phyloP scores from a whole-genome alignment of 2,113 vertebrate species.

The Mustela lutreola region DNA sequence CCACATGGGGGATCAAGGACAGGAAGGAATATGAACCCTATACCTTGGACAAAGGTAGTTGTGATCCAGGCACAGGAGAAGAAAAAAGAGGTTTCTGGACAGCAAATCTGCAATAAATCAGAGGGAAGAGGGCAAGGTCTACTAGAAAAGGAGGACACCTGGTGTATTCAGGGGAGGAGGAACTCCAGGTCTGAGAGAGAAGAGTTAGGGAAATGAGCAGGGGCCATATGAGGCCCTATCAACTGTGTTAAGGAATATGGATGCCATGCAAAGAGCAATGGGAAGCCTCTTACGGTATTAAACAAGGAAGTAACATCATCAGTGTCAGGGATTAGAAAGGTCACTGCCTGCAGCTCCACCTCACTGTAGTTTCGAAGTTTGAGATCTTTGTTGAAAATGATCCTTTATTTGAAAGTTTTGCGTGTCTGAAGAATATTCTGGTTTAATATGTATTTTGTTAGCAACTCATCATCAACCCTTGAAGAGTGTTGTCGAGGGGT shows the following conservation, averaged over 20 bases:
- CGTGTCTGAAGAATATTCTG: background rate
- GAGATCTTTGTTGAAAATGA: background rate
- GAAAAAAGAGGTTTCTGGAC: background rate
- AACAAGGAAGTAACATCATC: background rate
- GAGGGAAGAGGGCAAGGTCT: background rate
- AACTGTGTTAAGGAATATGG: background rate
- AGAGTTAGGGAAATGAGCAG: background rate
- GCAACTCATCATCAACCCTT: background rate
- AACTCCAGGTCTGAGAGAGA: background rate
- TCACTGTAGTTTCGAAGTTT: background rate
- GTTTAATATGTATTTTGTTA: background rate
- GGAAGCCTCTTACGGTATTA: background rate
- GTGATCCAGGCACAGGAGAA: background rate
- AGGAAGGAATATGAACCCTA: background rate
- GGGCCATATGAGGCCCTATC: background rate
- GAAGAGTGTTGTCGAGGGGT: background rate
- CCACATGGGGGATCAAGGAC: background rate
- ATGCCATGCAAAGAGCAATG: background rate
- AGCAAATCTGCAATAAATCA: background rate
- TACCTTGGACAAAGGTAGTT: background rate
- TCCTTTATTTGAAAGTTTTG: background rate
- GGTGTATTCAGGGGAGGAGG: background rate
- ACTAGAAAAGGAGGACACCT: background rate
- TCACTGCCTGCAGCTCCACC: background rate
- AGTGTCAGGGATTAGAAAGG: conserved; percentile 3